Evolutionary conservation across 2,888 invertebrate species (phyloP), one percentile per base, ranked within the genome.

Genomic region (Tinea semifulvella): DNA sequence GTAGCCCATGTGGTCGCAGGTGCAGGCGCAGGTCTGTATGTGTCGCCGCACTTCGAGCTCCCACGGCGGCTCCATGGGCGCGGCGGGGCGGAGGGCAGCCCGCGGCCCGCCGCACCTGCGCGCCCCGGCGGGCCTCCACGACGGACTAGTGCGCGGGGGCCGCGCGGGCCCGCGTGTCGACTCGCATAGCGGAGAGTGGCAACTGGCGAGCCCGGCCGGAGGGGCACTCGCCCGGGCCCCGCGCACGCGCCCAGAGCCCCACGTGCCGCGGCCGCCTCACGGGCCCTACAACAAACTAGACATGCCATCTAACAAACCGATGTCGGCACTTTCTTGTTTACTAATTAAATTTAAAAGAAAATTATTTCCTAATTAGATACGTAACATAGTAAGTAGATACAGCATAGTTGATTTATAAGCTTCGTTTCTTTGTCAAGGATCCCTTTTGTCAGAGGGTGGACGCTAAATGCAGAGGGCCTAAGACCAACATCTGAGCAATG

Each of bases 1-100:
- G 83, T 92, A 93, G 68, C 94, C 94, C 90, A 94, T 91, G 84
- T 94, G 94, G 84, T 93, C 92, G 85, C 94, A 94, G 61, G 92
- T 89, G 82, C 94, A 94, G 58, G 91, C 89, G 82, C 94, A 94
- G 70, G 88, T 89, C 76, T 91, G 90, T 71, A 94, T 93, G 84
- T 94, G 94, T 72, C 90, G 88, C 68, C 92, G 86, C 74, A 94
- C 86, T 82, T 94, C 93, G 67, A 91, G 85, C 67, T 87, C 87
- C 82, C 85, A 81, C 54, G 77, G 76, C 58, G 77, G 69, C 76
- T 82, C 82, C 79, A 81, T 81, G 68, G 68, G 69, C 68, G 64
- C 68, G 68, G 55, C 59, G 64, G 63, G 68, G 65, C 63, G 66
- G 43, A 49, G 44, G 46, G 50, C 50, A 46, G 49, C 45, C 19